phyloP scores from a whole-genome alignment of 1,140 invertebrate species.

The Nixonia krombeini region DNA sequence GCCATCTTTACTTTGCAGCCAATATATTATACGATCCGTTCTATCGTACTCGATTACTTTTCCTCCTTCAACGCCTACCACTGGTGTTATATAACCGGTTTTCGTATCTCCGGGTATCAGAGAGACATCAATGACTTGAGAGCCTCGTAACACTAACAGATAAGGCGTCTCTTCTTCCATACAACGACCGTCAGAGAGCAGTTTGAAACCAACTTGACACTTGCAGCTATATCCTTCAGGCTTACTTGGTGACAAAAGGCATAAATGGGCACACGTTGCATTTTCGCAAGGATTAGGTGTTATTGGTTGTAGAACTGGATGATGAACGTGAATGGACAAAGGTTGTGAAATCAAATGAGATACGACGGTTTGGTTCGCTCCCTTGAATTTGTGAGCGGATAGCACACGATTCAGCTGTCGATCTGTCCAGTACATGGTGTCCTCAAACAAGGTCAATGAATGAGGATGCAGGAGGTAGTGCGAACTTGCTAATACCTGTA shows the following conservation, averaged over 20 bases:
- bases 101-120: constrained; percentile 81
- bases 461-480: constrained; percentile 96
- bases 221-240: constrained; percentile 86
- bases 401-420: constrained; percentile 90
- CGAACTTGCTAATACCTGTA: constrained; percentile 88
- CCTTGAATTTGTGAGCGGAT: constrained; percentile 92
- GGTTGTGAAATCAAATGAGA: constrained; percentile 96
- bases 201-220: constrained; percentile 90
- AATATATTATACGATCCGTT: constrained; percentile 85
- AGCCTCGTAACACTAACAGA: constrained; percentile 91
- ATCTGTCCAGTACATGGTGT: constrained; percentile 97
- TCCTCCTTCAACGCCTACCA: constrained; percentile 92
- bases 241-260: constrained; percentile 83
- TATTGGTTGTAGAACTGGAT: constrained; percentile 93
- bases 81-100: constrained; percentile 85
- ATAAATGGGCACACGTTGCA: constrained; percentile 90
- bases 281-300: constrained; percentile 86
- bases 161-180: constrained; percentile 89
- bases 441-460: constrained; percentile 93
- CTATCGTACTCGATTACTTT: constrained; percentile 93
- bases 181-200: constrained; percentile 80
- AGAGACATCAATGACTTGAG: constrained; percentile 89
- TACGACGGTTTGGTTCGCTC: constrained; percentile 91
- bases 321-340: constrained; percentile 93
- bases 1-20: constrained; percentile 83